Percentiles rank a stretch among this genome's conserved stretches.
Conservation (phyloP, 1,140 invertebrate genomes). For the Scaptomyza pallida region DNA sequence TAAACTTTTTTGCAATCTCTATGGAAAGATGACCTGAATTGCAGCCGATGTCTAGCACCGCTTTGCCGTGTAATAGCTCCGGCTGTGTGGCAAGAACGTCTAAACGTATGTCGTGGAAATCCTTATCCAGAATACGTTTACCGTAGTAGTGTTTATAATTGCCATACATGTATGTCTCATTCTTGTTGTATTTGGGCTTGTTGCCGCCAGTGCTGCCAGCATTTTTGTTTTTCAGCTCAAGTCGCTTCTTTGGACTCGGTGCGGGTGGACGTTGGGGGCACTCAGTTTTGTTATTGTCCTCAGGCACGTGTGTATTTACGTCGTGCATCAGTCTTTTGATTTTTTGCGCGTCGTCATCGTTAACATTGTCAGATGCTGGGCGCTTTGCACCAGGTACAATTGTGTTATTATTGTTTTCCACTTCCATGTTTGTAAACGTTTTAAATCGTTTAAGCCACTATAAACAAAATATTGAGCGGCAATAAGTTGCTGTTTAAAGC, state of each 20-base stretch:
- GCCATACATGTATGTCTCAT: constrained; percentile 68
- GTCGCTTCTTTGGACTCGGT: constrained; percentile 55
- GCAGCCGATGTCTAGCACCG: constrained; percentile 98
- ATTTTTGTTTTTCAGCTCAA: constrained; percentile 33
- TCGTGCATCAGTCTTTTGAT: constrained; percentile 47
- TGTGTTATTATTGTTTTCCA: constrained; percentile 55
- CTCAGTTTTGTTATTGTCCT: neutral
- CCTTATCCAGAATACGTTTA: constrained; percentile 91
- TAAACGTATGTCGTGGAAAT: constrained; percentile 92
- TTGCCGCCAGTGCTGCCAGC: neutral
- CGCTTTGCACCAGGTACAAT: constrained; percentile 27
- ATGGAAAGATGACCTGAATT: constrained; percentile 97
- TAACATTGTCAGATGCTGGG: neutral
- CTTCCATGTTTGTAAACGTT: constrained; percentile 44
- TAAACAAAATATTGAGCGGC: constrained; percentile 31
- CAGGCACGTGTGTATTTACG: constrained; percentile 7
- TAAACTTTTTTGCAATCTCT: constrained; percentile 92
- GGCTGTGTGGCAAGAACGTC: constrained; percentile 89
- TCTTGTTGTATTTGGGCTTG: constrained; percentile 38
- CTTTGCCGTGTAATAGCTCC: constrained; percentile 94
- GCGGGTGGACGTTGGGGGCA: constrained; percentile 4
- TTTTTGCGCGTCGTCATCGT: constrained; percentile 5
- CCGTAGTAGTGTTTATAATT: constrained; percentile 92
- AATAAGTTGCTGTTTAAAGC: neutral
- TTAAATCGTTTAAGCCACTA: constrained; percentile 10